Conservation (phyloP, 2,797 vertebrate genomes). For the Tamandua tetradactyla region DNA sequence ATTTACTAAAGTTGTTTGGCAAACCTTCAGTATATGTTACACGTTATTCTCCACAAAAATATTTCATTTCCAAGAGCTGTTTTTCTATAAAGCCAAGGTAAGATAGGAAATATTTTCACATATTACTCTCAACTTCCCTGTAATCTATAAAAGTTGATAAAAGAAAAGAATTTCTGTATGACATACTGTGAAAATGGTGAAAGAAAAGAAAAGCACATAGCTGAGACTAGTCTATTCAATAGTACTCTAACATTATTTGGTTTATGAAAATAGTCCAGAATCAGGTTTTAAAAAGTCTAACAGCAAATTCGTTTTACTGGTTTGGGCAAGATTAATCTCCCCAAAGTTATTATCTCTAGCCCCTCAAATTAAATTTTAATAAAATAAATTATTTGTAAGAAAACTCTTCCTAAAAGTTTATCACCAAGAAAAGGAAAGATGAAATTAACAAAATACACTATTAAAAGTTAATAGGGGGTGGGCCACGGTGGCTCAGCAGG, state of each 20-base stretch:
- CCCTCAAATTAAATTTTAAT: slow-evolving; percentile 26
- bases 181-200: neutral
- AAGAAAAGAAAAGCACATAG: neutral
- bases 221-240: neutral
- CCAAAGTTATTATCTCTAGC: neutral
- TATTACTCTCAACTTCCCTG: neutral
- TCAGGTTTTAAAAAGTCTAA: slow-evolving; percentile 33
- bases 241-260: neutral
- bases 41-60: neutral
- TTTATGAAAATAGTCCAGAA: slow-evolving; percentile 25
- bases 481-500: no score
- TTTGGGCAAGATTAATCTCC: neutral
- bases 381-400: slow-evolving; percentile 21
- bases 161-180: slow-evolving; percentile 5
- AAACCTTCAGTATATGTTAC: neutral
- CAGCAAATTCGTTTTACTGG: slow-evolving; percentile 30
- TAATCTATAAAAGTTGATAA: neutral
- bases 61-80: neutral
- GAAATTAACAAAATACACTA: slow-evolving; percentile 50
- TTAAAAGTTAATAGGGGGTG: slow-evolving; percentile 52
- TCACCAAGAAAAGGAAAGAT: slow-evolving; percentile 46
- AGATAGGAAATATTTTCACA: neutral
- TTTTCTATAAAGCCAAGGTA: slow-evolving; percentile 44
- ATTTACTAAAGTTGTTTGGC: neutral
- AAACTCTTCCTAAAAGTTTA: slow-evolving; percentile 30